Percentiles rank a stretch among this genome's conserved stretches.
phyloP scores from a whole-genome alignment of 2,888 invertebrate species.

The Phengaris alcon region DNA sequence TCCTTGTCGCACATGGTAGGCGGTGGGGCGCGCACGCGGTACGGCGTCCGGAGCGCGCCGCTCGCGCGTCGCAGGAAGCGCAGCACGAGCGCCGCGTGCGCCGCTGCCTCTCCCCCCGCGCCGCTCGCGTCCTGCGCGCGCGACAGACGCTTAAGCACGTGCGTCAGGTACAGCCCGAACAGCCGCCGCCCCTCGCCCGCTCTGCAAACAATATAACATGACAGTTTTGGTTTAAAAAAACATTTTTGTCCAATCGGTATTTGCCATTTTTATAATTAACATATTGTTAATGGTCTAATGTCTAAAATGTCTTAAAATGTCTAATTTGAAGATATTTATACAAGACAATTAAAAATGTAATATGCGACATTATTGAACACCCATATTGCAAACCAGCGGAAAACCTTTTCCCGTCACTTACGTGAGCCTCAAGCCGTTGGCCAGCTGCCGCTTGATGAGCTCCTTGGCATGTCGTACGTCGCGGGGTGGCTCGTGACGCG shows the following conservation, averaged over 20 bases:
- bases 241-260: too few species aligned
- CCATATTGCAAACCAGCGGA: too few species aligned
- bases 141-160: conserved; percentile 84
- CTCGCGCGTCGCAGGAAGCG: conserved; percentile 88
- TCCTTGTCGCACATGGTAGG: conserved; percentile 88
- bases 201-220: conserved; percentile 51
- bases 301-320: too few species aligned
- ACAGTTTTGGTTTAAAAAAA: neutral
- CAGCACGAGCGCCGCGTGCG: conserved; percentile 83
- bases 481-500: conserved; percentile 46
- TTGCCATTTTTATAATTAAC: too few species aligned
- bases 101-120: conserved; percentile 71
- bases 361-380: too few species aligned
- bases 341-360: too few species aligned
- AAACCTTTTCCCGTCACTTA: conserved; percentile 53
- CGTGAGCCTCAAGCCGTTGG: conserved; percentile 84
- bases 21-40: conserved; percentile 82
- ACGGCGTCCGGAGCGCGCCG: conserved; percentile 84
- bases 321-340: too few species aligned
- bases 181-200: conserved; percentile 86
- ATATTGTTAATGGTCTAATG: too few species aligned
- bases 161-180: conserved; percentile 87
- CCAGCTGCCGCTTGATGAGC: conserved; percentile 80
- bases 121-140: conserved; percentile 66
- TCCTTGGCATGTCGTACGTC: conserved; percentile 79